Evolutionary conservation across 2,888 invertebrate genomes (phyloP).

Genomic region (Athetis lepigone): DNA sequence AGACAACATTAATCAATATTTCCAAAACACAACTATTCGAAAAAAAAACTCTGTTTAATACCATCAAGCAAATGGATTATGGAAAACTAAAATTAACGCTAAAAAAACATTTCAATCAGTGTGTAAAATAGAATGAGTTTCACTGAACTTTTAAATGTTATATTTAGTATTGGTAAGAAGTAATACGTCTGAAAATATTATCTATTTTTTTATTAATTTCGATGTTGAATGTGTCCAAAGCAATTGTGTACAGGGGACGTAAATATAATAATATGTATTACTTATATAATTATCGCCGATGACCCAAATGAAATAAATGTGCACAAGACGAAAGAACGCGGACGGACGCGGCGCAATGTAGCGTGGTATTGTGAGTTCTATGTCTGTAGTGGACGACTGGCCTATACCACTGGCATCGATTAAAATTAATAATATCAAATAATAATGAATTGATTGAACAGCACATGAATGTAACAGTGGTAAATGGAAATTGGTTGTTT

Average conservation of each 20-base stretch:
- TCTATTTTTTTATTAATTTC: too few relatives aligned
- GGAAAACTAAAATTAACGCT: too few relatives aligned
- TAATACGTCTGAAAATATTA: too few relatives aligned
- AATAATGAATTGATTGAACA: background rate
- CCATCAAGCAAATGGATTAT: too few relatives aligned
- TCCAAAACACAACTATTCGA: background rate
- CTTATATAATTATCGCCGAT: slow-evolving; percentile 69
- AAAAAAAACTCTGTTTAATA: too few relatives aligned
- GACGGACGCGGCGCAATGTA: slow-evolving; percentile 32
- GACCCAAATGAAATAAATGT: slow-evolving; percentile 80
- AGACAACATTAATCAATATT: too few relatives aligned
- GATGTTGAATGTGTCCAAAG: background rate
- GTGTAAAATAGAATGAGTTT: too few relatives aligned
- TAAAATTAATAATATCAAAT: background rate
- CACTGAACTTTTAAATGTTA: too few relatives aligned
- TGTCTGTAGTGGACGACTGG: slow-evolving; percentile 8
- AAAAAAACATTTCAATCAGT: too few relatives aligned
- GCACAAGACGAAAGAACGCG: slow-evolving; percentile 81
- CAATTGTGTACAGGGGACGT: slow-evolving; percentile 24
- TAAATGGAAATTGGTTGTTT: too few relatives aligned
- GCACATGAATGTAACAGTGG: background rate
- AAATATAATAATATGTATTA: slow-evolving; percentile 65
- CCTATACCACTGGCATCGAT: too few relatives aligned
- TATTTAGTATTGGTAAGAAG: too few relatives aligned
- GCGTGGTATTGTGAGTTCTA: slow-evolving; percentile 67